Evolutionary conservation across 37 sponge, comb jelly and placozoan species (phyloP).

Genomic region (Agelas oroides): DNA sequence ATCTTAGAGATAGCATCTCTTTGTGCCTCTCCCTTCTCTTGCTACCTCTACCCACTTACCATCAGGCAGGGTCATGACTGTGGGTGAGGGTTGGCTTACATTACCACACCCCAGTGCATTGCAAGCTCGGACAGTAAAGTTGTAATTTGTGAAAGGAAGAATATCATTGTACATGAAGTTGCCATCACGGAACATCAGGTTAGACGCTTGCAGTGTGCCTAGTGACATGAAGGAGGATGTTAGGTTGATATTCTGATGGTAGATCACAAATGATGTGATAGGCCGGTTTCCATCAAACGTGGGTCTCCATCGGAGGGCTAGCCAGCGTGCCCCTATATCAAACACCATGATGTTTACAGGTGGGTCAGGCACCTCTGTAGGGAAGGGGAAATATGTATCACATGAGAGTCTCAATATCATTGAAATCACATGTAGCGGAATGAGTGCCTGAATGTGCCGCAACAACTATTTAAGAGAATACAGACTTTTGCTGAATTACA

Average conservation of each 20-base stretch:
- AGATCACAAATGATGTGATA: constrained; percentile 30
- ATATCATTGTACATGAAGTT: constrained; percentile 32
- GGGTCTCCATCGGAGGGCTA: constrained; percentile 51
- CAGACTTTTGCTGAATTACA: too few relatives aligned
- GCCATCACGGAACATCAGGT: neutral
- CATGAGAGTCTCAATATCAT: too few relatives aligned
- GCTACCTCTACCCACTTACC: constrained; percentile 21
- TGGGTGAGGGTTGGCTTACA: constrained; percentile 18
- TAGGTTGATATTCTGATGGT: neutral
- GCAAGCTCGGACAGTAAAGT: constrained; percentile 56
- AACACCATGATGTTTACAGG: constrained; percentile 26
- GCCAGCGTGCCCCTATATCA: constrained; percentile 20
- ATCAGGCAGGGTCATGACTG: constrained; percentile 41
- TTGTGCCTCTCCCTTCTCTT: too few relatives aligned
- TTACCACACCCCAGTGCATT: constrained; percentile 65
- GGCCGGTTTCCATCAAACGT: constrained; percentile 71
- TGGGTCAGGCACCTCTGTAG: constrained; percentile 71
- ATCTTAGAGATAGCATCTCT: too few relatives aligned
- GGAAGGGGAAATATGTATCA: neutral
- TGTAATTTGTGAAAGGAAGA: constrained; percentile 64
- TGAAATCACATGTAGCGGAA: too few relatives aligned
- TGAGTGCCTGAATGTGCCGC: too few relatives aligned
- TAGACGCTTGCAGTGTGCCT: too few relatives aligned
- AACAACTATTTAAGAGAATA: too few relatives aligned
- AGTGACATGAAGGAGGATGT: too few relatives aligned